A percentile compares a stretch with the other conserved stretches of the same genome.
These are phyloP conservation scores for Apteryx mantelli DNA, from an alignment of 2,113 vertebrate genomes.

Conservation along the genomic window DNA sequence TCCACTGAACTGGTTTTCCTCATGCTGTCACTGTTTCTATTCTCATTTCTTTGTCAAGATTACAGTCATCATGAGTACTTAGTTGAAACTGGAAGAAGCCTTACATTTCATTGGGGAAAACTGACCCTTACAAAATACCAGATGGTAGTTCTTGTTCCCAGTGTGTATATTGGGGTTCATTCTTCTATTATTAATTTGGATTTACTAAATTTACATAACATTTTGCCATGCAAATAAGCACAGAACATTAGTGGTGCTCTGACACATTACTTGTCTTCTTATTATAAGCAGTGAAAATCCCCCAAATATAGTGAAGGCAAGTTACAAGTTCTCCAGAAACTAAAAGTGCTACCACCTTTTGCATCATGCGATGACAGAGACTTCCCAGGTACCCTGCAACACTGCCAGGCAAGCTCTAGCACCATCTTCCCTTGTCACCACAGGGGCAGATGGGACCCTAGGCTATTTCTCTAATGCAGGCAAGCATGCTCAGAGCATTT, in stretches of 20 bases:
- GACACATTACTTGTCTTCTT: not conserved
- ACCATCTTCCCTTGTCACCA: not conserved
- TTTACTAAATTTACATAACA: not conserved
- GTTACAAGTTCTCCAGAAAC: not conserved
- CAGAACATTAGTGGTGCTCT: not conserved
- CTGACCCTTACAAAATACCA: not conserved
- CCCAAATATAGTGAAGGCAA: fast-evolving
- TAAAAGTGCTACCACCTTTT: not conserved
- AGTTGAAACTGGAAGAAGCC: not conserved
- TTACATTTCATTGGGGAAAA: not conserved
- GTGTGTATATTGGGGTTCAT: not conserved
- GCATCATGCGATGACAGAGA: not conserved
- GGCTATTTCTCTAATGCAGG: fast-evolving
- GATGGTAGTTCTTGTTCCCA: not conserved
- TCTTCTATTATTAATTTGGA: not conserved
- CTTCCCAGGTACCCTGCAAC: not conserved
- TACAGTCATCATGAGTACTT: not conserved
- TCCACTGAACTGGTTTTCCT: not conserved
- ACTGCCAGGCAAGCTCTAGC: not conserved
- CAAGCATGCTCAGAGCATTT: not conserved
- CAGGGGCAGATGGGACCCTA: not conserved
- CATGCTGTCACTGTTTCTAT: not conserved
- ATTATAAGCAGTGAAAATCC: not conserved
- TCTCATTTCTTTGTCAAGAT: not conserved
- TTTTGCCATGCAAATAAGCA: not conserved